Percentiles rank a stretch among this genome's conserved stretches.
Evolutionary conservation across 2,888 invertebrate genomes (phyloP).

Genomic region (Galerucella pusilla): DNA sequence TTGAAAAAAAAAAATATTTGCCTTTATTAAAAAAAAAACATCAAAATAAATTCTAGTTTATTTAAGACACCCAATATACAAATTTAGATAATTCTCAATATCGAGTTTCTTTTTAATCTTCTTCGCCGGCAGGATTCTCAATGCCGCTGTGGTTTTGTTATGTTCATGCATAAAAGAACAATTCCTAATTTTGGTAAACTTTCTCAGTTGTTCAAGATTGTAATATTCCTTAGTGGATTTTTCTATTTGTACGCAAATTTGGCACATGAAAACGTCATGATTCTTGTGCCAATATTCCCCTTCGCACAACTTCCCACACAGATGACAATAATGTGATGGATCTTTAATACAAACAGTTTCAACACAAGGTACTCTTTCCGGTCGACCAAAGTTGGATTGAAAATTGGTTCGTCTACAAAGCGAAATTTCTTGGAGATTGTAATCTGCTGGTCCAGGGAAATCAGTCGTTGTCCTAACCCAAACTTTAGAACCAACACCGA

Average conservation of each 20-base stretch:
- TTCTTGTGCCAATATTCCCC: slow-evolving; percentile 68
- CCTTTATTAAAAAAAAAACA: neutral
- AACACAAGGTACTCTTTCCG: slow-evolving; percentile 62
- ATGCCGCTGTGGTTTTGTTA: slow-evolving; percentile 59
- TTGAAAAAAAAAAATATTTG: slow-evolving; percentile 14
- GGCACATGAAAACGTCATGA: slow-evolving; percentile 58
- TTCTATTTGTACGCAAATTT: slow-evolving; percentile 64
- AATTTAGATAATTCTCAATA: slow-evolving; percentile 61
- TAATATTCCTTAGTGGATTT: slow-evolving; percentile 55
- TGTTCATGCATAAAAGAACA: slow-evolving; percentile 62
- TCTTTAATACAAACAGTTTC: slow-evolving; percentile 63
- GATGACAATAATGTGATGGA: slow-evolving; percentile 62
- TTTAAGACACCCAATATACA: slow-evolving; percentile 45
- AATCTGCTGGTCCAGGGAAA: slow-evolving; percentile 54
- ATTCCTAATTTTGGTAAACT: slow-evolving; percentile 60
- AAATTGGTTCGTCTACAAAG: slow-evolving; percentile 20
- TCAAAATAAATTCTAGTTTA: neutral
- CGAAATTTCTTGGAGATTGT: slow-evolving; percentile 10
- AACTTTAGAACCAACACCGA: slow-evolving; percentile 46
- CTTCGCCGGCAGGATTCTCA: slow-evolving; percentile 53
- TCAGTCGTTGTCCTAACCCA: slow-evolving; percentile 36
- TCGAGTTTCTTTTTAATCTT: slow-evolving; percentile 56
- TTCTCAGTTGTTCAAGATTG: slow-evolving; percentile 50
- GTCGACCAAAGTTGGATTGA: slow-evolving; percentile 54
- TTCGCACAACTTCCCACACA: slow-evolving; percentile 62